Base-by-base conservation (phyloP, 2,797 vertebrate genomes). In the Sternarchorhynchus goeldii region DNA sequence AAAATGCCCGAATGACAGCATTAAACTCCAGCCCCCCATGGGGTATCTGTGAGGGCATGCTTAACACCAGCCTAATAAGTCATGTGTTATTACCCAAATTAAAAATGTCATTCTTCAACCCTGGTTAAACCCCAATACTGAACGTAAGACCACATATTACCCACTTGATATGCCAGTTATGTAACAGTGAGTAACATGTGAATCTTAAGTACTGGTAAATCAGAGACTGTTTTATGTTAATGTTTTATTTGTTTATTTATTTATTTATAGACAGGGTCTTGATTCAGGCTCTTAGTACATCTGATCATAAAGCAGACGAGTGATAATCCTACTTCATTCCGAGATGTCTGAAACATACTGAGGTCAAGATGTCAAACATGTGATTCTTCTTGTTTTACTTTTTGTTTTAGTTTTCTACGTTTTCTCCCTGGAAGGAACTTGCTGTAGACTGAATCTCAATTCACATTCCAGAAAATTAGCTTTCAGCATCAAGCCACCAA, bases 401-500 rank as follows among this genome's bases (percentile, higher is more conserved):
- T 60, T 60, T 16, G 58, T 18, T 5, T 14, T 3, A 10, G 41
- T 8, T 29, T 4, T 21, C 50, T 59, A 6, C 25, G 18, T 29
- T 55, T 53, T 14, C 2, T 62, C 29, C 31, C 17, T 21, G 36
- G 4, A 32, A 21, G 16, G 55, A 16, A 3, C 50, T 39, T 63
- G 41, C n/a, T 72, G 60, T 16, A 34, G 6, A 69, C 53, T 10
- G 29, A 31, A 31, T 69, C 20, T 63, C 57, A 62, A 12, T 17
- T 56, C 31, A 20, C n/a, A 55, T n/a, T 60, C 17, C 6, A 68
- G 63, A 50, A 69, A 8, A n/a, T 31, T 36, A 53, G 20, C n/a
- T 41, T 50, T 68, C 67, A 29, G 41, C 34, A 4, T 65, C 2
- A 57, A 56, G 63, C 64, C 32, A 81, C 65, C 31, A 45, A 56